Evolutionary conservation across 2,888 invertebrate species (phyloP).

Genomic region (Proisotoma minuta): DNA sequence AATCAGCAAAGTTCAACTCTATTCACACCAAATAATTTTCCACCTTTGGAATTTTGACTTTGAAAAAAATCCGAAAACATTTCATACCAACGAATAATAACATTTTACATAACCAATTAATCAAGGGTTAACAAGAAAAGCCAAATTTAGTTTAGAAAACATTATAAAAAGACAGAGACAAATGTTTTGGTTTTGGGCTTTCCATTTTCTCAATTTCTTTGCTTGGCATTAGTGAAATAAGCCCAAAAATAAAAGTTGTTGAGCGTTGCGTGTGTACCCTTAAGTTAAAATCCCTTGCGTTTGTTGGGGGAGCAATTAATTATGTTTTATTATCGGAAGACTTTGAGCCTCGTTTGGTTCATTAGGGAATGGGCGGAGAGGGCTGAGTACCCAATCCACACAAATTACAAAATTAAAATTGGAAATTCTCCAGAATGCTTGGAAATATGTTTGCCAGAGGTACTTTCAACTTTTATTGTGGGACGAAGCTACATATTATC

Average conservation of each 20-base stretch:
- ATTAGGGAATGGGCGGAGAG: neutral
- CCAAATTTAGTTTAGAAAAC: too few relatives aligned
- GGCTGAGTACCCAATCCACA: neutral
- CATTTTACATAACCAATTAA: neutral
- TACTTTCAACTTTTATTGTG: too few relatives aligned
- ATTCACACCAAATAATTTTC: neutral
- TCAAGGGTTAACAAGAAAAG: neutral
- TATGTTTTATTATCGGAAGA: neutral
- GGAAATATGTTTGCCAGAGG: too few relatives aligned
- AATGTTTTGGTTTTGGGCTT: too few relatives aligned
- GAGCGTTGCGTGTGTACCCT: too few relatives aligned
- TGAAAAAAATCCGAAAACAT: neutral
- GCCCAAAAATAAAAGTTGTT: too few relatives aligned
- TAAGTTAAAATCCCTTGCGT: too few relatives aligned
- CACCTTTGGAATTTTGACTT: neutral
- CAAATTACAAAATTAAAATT: too few relatives aligned
- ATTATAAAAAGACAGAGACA: neutral
- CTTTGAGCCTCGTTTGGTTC: neutral
- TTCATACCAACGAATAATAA: neutral
- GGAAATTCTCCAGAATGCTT: too few relatives aligned
- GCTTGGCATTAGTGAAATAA: too few relatives aligned
- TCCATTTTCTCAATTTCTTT: too few relatives aligned
- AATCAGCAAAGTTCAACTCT: neutral
- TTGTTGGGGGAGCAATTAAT: neutral
- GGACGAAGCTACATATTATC: too few relatives aligned